Evolutionary conservation across 2,113 vertebrate species (phyloP), one percentile per base, ranked within the genome.

Genomic region (Hippotragus niger): DNA sequence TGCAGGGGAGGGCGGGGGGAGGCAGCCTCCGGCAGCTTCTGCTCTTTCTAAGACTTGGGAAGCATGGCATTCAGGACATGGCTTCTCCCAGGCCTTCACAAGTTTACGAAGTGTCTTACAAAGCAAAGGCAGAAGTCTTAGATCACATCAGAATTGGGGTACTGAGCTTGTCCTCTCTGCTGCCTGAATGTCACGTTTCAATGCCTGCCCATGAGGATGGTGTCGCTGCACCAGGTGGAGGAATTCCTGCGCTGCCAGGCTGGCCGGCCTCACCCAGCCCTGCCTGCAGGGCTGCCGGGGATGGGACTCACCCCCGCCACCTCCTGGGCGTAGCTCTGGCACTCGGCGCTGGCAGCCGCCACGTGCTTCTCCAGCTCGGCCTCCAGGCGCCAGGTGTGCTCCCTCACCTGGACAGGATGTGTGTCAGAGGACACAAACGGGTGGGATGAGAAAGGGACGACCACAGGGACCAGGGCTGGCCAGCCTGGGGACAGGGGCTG

Each of bases 351-450:
- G 95, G 99, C 98, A 0, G 99, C 98, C 60, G 99, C 99, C 98
- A 99, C 98, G 98, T 99, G 99, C 98, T 99, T 99, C 99, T 99
- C 99, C 98, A 99, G 98, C 97, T 99, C 99, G 0, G 98, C 99
- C 97, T 99, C 99, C 98, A 99, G 97, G 40, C 99, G 98, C 93
- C 99, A 99, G 43, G 99, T 98, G 97, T 99, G 99, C 87, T 99
- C 99, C 98, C 99, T 99, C 88, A 99, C 71, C 99, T 99, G 98
- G 17, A 89, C 7, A 85, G 2, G 29, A 90, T 6, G 81, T 19
- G 52, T 0, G 1, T 90, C 84, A 97, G 71, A n/a, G 13, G 14
- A 57, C 78, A 8, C 25, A 27, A 43, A 43, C 0, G 4, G 67
- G 5, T 45, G 71, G 40, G 23, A 40, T 27, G 23, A 76, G 40